phyloP scores from a whole-genome alignment of 37 sponge, comb jelly and placozoan genomes.

The Amphimedon queenslandica region DNA sequence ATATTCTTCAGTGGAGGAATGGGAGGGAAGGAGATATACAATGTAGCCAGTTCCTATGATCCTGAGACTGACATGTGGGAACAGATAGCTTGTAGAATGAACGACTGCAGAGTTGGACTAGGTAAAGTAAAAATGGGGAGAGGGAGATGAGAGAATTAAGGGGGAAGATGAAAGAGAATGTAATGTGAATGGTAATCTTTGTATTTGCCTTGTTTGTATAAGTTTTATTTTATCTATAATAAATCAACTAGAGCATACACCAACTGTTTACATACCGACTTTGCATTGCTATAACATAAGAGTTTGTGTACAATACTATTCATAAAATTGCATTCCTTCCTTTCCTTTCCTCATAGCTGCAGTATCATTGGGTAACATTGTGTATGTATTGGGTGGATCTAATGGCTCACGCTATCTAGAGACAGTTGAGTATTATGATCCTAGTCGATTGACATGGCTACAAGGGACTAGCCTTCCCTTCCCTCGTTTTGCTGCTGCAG shows the following conservation, averaged over 20 bases:
- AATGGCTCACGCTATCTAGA: conserved; percentile 73
- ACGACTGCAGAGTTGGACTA: conserved; percentile 43
- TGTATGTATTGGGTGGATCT: conserved; percentile 86
- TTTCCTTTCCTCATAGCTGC: conserved; percentile 1
- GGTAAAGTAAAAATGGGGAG: no score
- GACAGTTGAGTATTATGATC: conserved; percentile 78
- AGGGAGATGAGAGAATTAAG: no score
- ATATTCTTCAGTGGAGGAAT: conserved; percentile 80
- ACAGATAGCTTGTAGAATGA: conserved; percentile 43
- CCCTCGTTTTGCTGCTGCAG: conserved; percentile 69
- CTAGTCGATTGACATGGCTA: conserved; percentile 55
- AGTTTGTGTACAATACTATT: no score
- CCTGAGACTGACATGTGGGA: conserved; percentile 68
- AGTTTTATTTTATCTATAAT: no score
- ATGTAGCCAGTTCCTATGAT: conserved; percentile 59
- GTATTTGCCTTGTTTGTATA: no score
- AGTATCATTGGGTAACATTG: conserved; percentile 65
- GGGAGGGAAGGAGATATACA: conserved; percentile 50
- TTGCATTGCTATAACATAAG: no score
- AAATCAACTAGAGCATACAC: no score
- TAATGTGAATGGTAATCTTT: no score
- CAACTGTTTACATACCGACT: no score
- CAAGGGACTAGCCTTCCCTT: conserved; percentile 41
- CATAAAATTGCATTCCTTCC: no score
- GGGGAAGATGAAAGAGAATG: no score